Conservation (phyloP, 2,888 invertebrate genomes). For the Acheta domesticus region DNA sequence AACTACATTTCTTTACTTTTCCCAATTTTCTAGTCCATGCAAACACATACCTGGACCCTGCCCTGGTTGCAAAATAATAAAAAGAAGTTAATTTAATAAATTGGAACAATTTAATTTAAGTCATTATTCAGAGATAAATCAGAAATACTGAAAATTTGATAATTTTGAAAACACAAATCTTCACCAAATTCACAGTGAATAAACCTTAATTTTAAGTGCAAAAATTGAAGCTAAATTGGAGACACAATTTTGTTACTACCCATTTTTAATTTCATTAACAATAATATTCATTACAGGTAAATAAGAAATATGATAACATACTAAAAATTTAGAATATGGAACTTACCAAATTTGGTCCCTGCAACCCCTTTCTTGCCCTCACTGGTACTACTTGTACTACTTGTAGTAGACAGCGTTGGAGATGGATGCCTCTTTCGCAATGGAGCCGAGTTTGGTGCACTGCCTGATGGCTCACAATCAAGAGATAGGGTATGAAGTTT, state of each 20-base stretch:
- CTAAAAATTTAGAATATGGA: background rate
- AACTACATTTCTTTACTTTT: too few relatives aligned
- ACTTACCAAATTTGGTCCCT: slow-evolving; percentile 49
- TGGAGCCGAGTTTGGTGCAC: slow-evolving; percentile 52
- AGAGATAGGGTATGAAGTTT: slow-evolving; percentile 82
- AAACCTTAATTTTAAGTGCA: too few relatives aligned
- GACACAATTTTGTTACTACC: too few relatives aligned
- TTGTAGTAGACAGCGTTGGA: slow-evolving; percentile 88
- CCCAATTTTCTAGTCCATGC: too few relatives aligned
- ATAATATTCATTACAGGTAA: background rate
- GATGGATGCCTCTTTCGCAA: slow-evolving; percentile 81
- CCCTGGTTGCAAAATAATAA: too few relatives aligned
- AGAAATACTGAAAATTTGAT: background rate
- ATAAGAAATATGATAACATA: background rate
- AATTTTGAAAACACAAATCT: background rate
- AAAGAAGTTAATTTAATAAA: background rate
- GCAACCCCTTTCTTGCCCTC: slow-evolving; percentile 58
- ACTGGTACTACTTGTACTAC: slow-evolving; percentile 84
- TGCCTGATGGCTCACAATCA: slow-evolving; percentile 74
- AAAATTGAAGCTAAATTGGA: too few relatives aligned
- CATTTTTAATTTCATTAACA: background rate
- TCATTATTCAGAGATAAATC: background rate
- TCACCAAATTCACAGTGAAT: too few relatives aligned
- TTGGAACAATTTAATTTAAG: background rate
- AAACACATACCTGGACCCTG: too few relatives aligned